These are phyloP conservation scores for Pempheris klunzingeri DNA, from an alignment of 2,797 vertebrate species.

Conservation along the genomic window DNA sequence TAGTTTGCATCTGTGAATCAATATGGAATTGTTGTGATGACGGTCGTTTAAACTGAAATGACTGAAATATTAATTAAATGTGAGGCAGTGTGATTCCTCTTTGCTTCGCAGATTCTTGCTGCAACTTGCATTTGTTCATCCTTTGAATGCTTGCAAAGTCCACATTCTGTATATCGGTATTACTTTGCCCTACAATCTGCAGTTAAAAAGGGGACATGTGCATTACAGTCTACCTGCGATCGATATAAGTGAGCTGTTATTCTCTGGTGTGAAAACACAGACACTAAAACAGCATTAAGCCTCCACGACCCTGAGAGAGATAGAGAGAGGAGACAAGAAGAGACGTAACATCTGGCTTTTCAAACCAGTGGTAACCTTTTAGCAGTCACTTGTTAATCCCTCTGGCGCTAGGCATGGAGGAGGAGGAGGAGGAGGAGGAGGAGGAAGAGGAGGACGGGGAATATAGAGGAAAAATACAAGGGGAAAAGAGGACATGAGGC, in stretches of 20 bases:
- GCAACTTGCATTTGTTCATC: constrained; percentile 5
- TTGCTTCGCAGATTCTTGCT: neutral
- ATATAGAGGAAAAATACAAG: neutral
- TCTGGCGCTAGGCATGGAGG: constrained; percentile 29
- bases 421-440: constrained; percentile 6
- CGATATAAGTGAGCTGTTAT: constrained; percentile 34
- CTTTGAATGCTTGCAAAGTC: neutral
- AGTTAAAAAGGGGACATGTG: constrained; percentile 8
- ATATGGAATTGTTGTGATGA: neutral
- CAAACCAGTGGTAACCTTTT: constrained; percentile 57
- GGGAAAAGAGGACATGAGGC: neutral
- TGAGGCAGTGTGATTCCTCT: neutral
- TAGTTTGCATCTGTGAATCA: no score
- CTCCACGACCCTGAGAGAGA: constrained; percentile 9
- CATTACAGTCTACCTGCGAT: constrained; percentile 20
- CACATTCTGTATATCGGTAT: neutral
- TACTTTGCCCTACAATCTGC: neutral
- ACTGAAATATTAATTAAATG: neutral
- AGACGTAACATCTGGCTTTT: constrained; percentile 36
- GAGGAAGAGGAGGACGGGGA: neutral
- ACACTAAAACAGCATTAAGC: constrained; percentile 68
- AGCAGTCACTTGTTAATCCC: constrained; percentile 56
- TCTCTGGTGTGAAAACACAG: constrained; percentile 57
- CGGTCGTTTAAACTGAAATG: neutral
- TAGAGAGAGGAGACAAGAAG: neutral